phyloP scores from a whole-genome alignment of 2,797 vertebrate genomes.

The Enteromius viviparus region DNA sequence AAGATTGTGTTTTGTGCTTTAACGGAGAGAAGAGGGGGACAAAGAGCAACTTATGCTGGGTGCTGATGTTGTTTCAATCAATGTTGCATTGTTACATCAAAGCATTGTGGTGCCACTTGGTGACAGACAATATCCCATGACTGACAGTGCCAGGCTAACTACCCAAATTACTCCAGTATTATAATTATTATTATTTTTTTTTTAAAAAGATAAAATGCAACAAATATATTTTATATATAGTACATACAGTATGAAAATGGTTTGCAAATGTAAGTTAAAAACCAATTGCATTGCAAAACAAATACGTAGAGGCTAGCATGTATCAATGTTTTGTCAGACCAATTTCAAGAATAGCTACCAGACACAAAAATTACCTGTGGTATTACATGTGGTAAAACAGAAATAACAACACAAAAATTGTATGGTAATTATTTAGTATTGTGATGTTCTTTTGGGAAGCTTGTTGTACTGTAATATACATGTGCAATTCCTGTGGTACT shows the following conservation, averaged over 20 bases:
- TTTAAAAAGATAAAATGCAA: not conserved
- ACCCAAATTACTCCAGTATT: not conserved
- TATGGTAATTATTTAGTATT: no score
- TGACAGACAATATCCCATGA: constrained; percentile 54
- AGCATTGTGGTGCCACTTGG: constrained; percentile 59
- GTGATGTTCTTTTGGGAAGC: no score
- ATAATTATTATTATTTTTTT: no score
- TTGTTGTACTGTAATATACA: no score
- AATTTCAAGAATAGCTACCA: not conserved
- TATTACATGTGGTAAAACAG: not conserved
- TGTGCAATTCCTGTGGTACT: no score
- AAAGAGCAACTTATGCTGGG: constrained; percentile 24
- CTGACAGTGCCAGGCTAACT: constrained; percentile 50
- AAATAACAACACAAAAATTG: no score
- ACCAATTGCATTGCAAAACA: not conserved
- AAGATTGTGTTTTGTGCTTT: constrained; percentile 14
- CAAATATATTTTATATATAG: not conserved
- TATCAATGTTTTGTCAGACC: not conserved
- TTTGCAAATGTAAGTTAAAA: not conserved
- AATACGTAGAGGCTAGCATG: not conserved
- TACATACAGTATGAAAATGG: not conserved
- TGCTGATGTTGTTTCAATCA: constrained; percentile 40
- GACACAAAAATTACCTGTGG: not conserved
- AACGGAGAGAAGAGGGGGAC: constrained; percentile 4
- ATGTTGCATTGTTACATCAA: constrained; percentile 65